phyloP scores from a whole-genome alignment of 1,140 invertebrate species.

The Apis mellifera region DNA sequence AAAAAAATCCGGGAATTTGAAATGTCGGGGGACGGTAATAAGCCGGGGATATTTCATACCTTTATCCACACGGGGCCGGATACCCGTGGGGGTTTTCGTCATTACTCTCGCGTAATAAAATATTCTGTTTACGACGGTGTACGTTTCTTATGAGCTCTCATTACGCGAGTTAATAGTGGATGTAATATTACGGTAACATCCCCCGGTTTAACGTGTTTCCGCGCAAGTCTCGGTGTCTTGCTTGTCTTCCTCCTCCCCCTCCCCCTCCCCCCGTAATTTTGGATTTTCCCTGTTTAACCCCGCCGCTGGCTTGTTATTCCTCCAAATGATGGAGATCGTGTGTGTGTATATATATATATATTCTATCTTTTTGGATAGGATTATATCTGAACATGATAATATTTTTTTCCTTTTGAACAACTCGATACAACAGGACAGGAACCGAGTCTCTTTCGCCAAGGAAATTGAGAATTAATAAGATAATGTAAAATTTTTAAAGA shows the following conservation, averaged over 20 bases:
- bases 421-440: no score
- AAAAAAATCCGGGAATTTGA: neutral
- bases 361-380: neutral
- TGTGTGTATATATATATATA: no score
- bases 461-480: no score
- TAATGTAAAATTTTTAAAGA: no score
- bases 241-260: neutral
- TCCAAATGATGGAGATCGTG: neutral
- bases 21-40: neutral
- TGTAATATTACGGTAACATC: constrained; percentile 29
- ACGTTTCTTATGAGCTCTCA: constrained; percentile 34
- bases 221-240: neutral
- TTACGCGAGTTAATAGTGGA: constrained; percentile 28
- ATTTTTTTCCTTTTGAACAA: no score
- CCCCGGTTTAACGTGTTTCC: neutral
- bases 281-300: constrained; percentile 12
- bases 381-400: neutral
- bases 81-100: neutral
- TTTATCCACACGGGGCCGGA: neutral
- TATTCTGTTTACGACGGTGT: constrained; percentile 31
- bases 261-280: neutral
- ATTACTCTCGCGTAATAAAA: constrained; percentile 33
- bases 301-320: constrained; percentile 1
- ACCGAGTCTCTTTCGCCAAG: no score
- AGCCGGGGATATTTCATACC: neutral